Conservation (phyloP, 2,888 invertebrate genomes). For the Lepetodrilus schrolli region DNA sequence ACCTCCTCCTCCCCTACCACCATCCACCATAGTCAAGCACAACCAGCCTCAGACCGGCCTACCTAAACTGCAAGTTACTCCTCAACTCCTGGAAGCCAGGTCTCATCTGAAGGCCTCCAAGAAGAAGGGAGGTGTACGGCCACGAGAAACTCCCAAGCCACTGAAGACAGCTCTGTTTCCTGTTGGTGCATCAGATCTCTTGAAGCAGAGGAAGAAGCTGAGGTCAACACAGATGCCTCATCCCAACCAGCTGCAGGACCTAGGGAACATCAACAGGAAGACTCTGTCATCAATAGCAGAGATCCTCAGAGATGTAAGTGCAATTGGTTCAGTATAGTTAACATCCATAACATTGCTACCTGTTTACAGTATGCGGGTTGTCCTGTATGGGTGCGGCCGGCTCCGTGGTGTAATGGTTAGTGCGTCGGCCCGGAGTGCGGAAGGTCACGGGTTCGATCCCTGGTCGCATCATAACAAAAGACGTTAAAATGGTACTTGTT, state of each 20-base stretch:
- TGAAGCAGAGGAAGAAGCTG: slow-evolving; percentile 57
- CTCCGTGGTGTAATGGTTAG: too few relatives aligned
- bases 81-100: slow-evolving; percentile 15
- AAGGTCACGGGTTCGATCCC: too few relatives aligned
- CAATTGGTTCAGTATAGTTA: neutral
- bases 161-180: slow-evolving; percentile 40
- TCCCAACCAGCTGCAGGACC: slow-evolving; percentile 56
- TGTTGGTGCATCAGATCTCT: slow-evolving; percentile 56
- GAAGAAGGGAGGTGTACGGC: neutral
- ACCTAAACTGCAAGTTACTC: neutral
- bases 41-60: neutral
- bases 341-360: neutral
- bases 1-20: slow-evolving; percentile 42
- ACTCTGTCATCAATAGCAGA: slow-evolving; percentile 60
- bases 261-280: slow-evolving; percentile 50
- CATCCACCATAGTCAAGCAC: neutral
- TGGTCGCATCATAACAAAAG: too few relatives aligned
- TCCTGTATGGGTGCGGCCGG: too few relatives aligned
- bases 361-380: too few relatives aligned
- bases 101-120: neutral
- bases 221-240: slow-evolving; percentile 57
- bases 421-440: too few relatives aligned
- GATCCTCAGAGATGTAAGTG: slow-evolving; percentile 65
- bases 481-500: too few relatives aligned
- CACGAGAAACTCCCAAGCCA: slow-evolving; percentile 15